Base-by-base conservation (phyloP, 2,113 vertebrate genomes). In the Mobula birostris region DNA sequence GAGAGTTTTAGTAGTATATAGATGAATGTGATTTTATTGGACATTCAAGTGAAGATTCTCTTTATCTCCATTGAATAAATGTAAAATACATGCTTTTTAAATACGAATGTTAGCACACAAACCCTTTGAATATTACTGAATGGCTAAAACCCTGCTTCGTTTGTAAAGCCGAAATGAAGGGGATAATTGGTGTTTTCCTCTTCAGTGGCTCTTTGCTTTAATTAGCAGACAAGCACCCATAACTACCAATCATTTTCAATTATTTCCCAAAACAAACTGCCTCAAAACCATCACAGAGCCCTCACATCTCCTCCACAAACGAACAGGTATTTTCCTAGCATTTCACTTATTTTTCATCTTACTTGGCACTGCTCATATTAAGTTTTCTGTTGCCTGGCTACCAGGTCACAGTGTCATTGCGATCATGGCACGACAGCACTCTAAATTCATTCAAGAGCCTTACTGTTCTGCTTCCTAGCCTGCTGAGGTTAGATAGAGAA, bases 371-470 rank as follows among this genome's bases (percentile, higher is more conserved):
- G 96, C 96, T 95, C 95, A 95, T 40, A 19, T 95, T 95, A 96
- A 61, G 95, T 95, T 95, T 94, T 90, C 76, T 94, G 96, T 97
- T 97, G 96, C 97, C 96, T 95, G 94, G 96, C 97, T 96, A 97
- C 96, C 96, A 95, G 96, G 95, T 95, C 85, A 95, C 96, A 27
- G 66, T 74, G 90, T 74, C 90, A 70, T 40, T 70, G n/a, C 17
- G 15, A 91, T 91, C 66, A 24, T 14, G 90, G 68, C 66, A 27
- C 68, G 14, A 24, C 66, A 63, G 48, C n/a, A 72, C 36, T 72
- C 21, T 40, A 72, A 70, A 72, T 72, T 93, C 90, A 72, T 24
- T 93, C 32, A 93, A 80, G 32, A 74, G 90, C 70, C 91, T 93
- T 36, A 74, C 21, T 74, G 21, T 40, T 72, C 90, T 70, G 87